These are phyloP conservation scores for Cyphomyrmex costatus DNA, from an alignment of 1,140 invertebrate species.

Conservation along the genomic window DNA sequence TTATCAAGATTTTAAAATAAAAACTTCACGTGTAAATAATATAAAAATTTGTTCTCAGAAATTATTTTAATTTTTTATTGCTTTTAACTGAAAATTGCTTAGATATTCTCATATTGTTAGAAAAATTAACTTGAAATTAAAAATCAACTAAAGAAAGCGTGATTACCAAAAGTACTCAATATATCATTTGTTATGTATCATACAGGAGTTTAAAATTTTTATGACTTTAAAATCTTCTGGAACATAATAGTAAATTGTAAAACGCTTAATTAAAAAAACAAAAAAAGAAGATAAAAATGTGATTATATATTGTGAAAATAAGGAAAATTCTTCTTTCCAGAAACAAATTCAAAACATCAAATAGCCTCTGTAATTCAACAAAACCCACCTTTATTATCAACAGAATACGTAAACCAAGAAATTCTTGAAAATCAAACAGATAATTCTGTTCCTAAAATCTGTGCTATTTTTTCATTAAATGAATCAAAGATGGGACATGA, in stretches of 20 bases:
- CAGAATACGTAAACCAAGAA: background rate
- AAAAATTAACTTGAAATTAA: background rate
- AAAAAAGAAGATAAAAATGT: background rate
- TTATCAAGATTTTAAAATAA: background rate
- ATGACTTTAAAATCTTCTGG: background rate
- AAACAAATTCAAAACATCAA: background rate
- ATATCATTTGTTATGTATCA: background rate
- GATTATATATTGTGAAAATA: background rate
- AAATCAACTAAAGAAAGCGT: background rate
- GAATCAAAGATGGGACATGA: background rate
- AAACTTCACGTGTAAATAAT: background rate
- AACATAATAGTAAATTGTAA: background rate
- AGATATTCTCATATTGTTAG: background rate
- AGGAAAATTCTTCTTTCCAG: background rate
- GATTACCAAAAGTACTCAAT: background rate
- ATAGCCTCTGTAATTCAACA: conserved; percentile 24
- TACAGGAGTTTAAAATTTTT: background rate
- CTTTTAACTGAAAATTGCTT: background rate
- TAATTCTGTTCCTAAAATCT: conserved; percentile 31
- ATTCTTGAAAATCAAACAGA: conserved; percentile 13
- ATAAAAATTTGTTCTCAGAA: background rate
- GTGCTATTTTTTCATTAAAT: conserved; percentile 41
- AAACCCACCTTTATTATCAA: background rate
- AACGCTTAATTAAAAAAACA: background rate
- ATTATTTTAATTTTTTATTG: background rate